phyloP scores from a whole-genome alignment of 1,140 invertebrate species.

The Hylyphantes graminicola region DNA sequence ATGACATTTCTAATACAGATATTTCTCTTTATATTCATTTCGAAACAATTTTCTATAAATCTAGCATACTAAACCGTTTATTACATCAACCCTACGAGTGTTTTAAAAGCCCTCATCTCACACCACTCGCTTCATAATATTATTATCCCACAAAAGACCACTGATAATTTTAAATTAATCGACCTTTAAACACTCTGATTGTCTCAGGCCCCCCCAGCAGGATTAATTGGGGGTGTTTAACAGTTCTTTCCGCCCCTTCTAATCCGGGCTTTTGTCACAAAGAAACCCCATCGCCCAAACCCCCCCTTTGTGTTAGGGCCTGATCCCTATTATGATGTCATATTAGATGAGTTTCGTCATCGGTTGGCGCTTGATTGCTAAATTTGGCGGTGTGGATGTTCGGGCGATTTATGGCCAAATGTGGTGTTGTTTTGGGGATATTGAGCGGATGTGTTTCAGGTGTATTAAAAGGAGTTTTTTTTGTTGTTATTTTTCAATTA shows the following conservation, averaged over 20 bases:
- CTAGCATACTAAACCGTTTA: no score
- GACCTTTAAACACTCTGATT: slow-evolving; percentile 26
- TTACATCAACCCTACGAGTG: no score
- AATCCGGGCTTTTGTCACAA: slow-evolving; percentile 31
- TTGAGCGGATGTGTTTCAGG: no score
- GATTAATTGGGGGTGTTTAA: slow-evolving; percentile 58
- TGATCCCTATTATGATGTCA: slow-evolving; percentile 60
- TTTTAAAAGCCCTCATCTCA: no score
- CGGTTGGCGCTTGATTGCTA: slow-evolving; percentile 28
- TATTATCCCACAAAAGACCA: not conserved
- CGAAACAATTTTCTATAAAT: no score
- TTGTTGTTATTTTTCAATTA: no score
- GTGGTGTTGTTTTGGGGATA: no score
- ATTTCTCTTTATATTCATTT: no score
- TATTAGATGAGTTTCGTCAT: not conserved
- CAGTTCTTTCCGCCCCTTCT: slow-evolving; percentile 39
- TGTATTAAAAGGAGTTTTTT: no score
- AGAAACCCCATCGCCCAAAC: slow-evolving; percentile 45
- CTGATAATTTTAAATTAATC: slow-evolving; percentile 49
- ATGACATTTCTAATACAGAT: no score
- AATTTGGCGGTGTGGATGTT: slow-evolving; percentile 48
- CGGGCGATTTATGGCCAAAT: no score
- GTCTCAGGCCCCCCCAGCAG: slow-evolving; percentile 41
- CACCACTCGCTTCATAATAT: no score
- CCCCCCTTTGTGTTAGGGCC: not conserved